A percentile compares a stretch with the other conserved stretches of the same genome.
Conservation (phyloP, 2,113 vertebrate species). For the Vulpes vulpes region DNA sequence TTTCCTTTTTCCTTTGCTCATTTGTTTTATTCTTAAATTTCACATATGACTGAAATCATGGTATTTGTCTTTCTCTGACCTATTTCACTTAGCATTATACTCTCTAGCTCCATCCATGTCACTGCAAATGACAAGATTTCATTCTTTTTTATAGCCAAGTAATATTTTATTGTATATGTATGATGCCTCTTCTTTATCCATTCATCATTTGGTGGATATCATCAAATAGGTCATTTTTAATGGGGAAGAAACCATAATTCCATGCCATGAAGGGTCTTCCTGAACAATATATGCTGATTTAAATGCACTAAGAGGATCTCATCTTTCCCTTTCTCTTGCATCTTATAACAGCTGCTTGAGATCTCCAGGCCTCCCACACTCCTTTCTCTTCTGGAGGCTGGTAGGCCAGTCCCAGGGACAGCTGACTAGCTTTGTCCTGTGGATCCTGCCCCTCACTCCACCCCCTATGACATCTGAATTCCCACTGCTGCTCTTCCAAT, state of each 20-base stretch:
- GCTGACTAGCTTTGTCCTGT: background rate
- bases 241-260: background rate
- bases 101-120: too few species aligned
- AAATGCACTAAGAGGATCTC: accelerated
- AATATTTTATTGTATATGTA: too few species aligned
- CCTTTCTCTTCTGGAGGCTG: background rate
- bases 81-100: too few species aligned
- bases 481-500: background rate
- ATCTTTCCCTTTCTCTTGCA: background rate
- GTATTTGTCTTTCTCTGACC: too few species aligned
- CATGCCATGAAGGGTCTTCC: background rate
- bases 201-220: too few species aligned
- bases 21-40: too few species aligned
- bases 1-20: too few species aligned
- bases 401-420: background rate
- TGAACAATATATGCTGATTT: too few species aligned
- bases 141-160: too few species aligned
- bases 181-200: too few species aligned
- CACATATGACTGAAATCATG: too few species aligned
- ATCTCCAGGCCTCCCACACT: background rate
- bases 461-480: accelerated
- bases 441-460: background rate
- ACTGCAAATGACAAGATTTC: too few species aligned
- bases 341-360: background rate
- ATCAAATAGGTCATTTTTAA: background rate